phyloP scores from a whole-genome alignment of 1,140 invertebrate species.

The Adelges cooleyi region DNA sequence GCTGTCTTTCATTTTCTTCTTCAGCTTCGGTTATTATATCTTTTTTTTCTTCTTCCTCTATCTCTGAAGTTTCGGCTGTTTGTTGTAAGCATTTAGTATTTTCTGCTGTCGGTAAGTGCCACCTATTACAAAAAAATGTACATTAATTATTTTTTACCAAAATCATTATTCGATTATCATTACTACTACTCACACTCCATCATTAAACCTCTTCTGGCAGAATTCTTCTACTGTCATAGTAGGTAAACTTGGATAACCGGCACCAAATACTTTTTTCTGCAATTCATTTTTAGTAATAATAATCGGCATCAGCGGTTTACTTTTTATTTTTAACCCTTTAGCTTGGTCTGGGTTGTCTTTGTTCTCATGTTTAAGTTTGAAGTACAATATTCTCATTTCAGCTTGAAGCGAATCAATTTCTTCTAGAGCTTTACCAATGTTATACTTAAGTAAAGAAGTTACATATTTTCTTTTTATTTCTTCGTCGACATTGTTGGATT shows the following conservation, averaged over 20 bases:
- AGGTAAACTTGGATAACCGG: slow-evolving; percentile 88
- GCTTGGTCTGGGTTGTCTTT: slow-evolving; percentile 39
- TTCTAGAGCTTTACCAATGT: slow-evolving; percentile 60
- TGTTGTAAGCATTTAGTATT: slow-evolving; percentile 32
- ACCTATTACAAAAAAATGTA: slow-evolving; percentile 30
- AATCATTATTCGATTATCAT: neutral
- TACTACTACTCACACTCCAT: slow-evolving; percentile 55
- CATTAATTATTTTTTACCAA: too few relatives aligned
- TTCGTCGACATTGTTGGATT: slow-evolving; percentile 52
- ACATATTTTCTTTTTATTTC: slow-evolving; percentile 73
- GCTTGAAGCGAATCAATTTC: slow-evolving; percentile 60
- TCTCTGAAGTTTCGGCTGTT: slow-evolving; percentile 37
- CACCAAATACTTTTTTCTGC: slow-evolving; percentile 87
- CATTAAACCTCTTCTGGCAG: slow-evolving; percentile 73
- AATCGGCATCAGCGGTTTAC: slow-evolving; percentile 63
- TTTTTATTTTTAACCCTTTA: slow-evolving; percentile 31
- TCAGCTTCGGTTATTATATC: slow-evolving; percentile 48
- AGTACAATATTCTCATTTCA: slow-evolving; percentile 50
- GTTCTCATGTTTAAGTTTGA: slow-evolving; percentile 52
- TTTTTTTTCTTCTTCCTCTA: slow-evolving; percentile 45
- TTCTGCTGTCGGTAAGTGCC: slow-evolving; percentile 37
- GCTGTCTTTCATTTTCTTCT: slow-evolving; percentile 61
- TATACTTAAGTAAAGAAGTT: slow-evolving; percentile 61
- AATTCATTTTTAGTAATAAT: slow-evolving; percentile 80
- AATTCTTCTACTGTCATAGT: slow-evolving; percentile 90